Conservation (phyloP, 2,797 vertebrate species). For the Neosilurus hyrtlii region DNA sequence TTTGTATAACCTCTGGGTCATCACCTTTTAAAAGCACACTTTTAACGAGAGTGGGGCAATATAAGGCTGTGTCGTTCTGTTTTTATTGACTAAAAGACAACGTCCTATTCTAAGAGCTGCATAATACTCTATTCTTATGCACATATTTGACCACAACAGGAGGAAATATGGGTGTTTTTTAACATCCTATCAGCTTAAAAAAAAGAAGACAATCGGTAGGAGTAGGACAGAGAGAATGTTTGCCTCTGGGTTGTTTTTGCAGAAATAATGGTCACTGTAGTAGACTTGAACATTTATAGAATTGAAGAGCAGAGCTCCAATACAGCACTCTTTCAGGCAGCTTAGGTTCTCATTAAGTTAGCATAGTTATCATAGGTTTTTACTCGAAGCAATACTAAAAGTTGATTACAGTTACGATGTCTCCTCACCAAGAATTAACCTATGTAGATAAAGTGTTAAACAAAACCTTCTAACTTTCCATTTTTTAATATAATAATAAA, state of each 20-base stretch:
- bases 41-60: neutral
- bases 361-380: neutral
- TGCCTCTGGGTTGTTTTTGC: neutral
- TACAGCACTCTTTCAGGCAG: neutral
- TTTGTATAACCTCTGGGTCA: neutral
- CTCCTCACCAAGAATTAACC: neutral
- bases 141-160: conserved; percentile 10
- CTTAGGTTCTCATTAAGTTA: neutral
- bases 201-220: neutral
- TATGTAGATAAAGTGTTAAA: neutral
- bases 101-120: conserved; percentile 30
- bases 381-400: neutral
- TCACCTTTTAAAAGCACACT: neutral
- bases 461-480: no score
- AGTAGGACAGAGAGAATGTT: neutral
- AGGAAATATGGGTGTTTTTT: conserved; percentile 9
- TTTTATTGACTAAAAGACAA: conserved; percentile 26
- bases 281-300: neutral
- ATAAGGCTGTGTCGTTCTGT: neutral
- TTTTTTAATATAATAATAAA: neutral
- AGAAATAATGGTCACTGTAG: neutral
- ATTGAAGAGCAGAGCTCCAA: neutral
- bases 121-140: conserved; percentile 36
- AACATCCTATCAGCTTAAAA: conserved; percentile 30
- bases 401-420: neutral